These are phyloP conservation scores for Drosophila repletoides DNA, from an alignment of 1,140 invertebrate genomes.

Conservation along the genomic window DNA sequence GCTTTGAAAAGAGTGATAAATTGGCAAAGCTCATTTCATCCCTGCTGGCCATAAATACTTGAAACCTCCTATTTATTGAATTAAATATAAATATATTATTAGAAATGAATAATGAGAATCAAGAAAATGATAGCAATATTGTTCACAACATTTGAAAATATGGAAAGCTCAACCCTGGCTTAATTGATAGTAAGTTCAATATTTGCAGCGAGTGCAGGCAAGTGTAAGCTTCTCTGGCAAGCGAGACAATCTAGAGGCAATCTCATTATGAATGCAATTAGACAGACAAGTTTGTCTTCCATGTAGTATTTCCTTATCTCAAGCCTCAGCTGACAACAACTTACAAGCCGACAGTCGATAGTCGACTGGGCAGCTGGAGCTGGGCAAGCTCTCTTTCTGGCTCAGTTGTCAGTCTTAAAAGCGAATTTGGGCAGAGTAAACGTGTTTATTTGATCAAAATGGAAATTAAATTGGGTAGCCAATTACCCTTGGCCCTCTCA, in stretches of 20 bases:
- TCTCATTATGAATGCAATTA: constrained; percentile 33
- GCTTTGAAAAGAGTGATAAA: no score
- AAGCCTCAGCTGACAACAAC: constrained; percentile 1
- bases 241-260: background rate
- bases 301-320: constrained; percentile 17
- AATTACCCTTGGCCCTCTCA: constrained; percentile 7
- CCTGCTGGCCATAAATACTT: no score
- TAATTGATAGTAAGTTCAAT: no score
- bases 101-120: no score
- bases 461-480: constrained; percentile 19
- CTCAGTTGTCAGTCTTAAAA: constrained; percentile 13
- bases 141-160: no score
- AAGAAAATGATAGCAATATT: no score
- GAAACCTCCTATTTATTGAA: no score
- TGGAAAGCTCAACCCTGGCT: no score
- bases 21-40: no score
- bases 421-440: constrained; percentile 17
- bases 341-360: background rate
- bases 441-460: constrained; percentile 30
- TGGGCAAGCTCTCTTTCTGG: background rate
- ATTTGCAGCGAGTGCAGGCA: background rate
- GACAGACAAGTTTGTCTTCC: constrained; percentile 23
- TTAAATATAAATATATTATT: no score
- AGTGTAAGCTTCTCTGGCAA: background rate
- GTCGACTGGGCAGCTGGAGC: background rate